Percentiles rank a stretch among this genome's conserved stretches.
Conservation (phyloP, 1,140 invertebrate genomes). For the Drosophila takahashii region DNA sequence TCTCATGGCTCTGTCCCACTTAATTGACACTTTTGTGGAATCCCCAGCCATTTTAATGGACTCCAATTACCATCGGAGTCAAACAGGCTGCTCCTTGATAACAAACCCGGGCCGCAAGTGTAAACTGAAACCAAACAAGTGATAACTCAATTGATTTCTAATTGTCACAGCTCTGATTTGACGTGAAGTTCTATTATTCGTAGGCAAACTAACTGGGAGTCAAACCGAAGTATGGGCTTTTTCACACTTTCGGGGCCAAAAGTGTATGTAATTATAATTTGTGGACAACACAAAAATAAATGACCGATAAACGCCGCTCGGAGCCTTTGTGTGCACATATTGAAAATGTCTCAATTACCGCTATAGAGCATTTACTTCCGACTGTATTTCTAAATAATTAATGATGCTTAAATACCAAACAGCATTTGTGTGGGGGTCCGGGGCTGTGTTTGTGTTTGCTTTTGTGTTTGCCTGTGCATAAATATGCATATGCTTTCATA, state of each 20-base stretch:
- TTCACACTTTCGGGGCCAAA: constrained; percentile 35
- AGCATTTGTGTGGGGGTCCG: neutral
- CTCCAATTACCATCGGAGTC: constrained; percentile 9
- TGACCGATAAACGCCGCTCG: constrained; percentile 48
- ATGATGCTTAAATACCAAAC: constrained; percentile 77
- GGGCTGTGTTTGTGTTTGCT: constrained; percentile 1
- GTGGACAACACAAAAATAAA: constrained; percentile 42
- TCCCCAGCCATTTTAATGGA: constrained; percentile 7
- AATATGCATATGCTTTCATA: constrained; percentile 66
- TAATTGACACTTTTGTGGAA: constrained; percentile 15
- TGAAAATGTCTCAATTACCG: constrained; percentile 83
- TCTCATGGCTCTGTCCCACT: constrained; percentile 19
- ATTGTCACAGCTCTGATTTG: constrained; percentile 36
- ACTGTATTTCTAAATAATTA: constrained; percentile 81
- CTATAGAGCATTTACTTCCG: constrained; percentile 78
- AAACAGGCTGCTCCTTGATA: constrained; percentile 5
- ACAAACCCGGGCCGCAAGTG: constrained; percentile 2
- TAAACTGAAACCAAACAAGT: constrained; percentile 30
- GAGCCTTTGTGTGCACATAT: constrained; percentile 62
- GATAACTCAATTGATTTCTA: constrained; percentile 47
- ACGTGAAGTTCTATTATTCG: neutral
- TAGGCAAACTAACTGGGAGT: neutral
- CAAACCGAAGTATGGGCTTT: neutral
- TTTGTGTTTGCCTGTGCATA: constrained; percentile 47
- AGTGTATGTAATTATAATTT: constrained; percentile 45